Base-by-base conservation (phyloP, 2,888 invertebrate genomes). In the Junonia oenone region DNA sequence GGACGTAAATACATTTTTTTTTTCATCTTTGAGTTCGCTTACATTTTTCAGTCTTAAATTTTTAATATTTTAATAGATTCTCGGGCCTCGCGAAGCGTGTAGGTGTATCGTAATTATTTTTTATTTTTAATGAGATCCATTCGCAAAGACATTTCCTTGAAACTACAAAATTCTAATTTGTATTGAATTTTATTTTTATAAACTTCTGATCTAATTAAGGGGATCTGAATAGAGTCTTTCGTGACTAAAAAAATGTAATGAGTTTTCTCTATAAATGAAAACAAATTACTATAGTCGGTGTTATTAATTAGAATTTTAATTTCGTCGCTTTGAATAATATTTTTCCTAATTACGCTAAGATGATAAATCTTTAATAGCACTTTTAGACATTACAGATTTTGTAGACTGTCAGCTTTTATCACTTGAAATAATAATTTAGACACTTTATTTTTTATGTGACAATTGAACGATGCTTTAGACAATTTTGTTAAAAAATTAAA, bases 31-130 rank as follows among this genome's bases (percentile, higher is more conserved):
- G 27, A 47, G 17, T 15, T 47, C 14, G 27, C 47, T 46, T 43
- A 40, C 31, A 51, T 46, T 51, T 51, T 51, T 38, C 27, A 29
- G 45, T 17, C 19, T 33, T 38, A 29, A 33, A 19, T 47, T 51
- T 51, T 47, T 40, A 47, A 56, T 56, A 48, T 56, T 56, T 35
- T 47, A 51, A 47, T 48, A 51, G 47, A 51, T 29, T 27, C 38
- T 38, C 37, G 27, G 8, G 26, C 14, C n/a, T 27, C 38, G 47
- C 13, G 19, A 43, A 43, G 43, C 40, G 33, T 35, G 38, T 33
- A 53, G 52, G 45, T 51, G 33, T 27, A 51, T 47, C 15, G 14
- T 56, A 51, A 40, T 51, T 47, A 56, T 51, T 47, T 51, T 51
- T 35, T 33, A 33, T 47, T 47, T 51, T 51, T 56, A 51, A 56